Evolutionary conservation across 2,797 vertebrate species (phyloP).

Genomic region (Lerista edwardsae): DNA sequence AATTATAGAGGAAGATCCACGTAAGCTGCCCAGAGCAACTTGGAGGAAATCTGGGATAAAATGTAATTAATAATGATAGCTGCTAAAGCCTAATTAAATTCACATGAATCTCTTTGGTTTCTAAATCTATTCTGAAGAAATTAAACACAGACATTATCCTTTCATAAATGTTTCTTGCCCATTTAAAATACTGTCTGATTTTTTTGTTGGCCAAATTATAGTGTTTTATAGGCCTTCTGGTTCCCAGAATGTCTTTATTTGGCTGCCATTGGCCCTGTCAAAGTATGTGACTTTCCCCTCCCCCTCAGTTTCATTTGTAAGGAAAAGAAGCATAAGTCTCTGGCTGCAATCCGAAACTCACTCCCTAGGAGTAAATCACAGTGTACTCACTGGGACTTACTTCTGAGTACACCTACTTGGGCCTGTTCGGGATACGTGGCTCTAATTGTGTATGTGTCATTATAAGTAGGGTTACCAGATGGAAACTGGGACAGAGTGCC

Average conservation of each 20-base stretch:
- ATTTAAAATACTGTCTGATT: slow-evolving; percentile 26
- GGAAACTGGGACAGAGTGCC: too few species aligned
- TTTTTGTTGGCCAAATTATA: neutral
- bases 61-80: slow-evolving; percentile 12
- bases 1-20: too few species aligned
- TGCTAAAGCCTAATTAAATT: slow-evolving; percentile 47
- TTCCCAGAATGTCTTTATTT: neutral
- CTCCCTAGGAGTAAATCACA: too few species aligned
- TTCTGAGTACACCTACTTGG: too few species aligned
- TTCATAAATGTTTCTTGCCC: neutral
- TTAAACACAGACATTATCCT: slow-evolving; percentile 31
- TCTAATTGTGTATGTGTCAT: too few species aligned
- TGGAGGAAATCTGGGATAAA: too few species aligned
- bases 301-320: neutral
- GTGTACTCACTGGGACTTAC: too few species aligned
- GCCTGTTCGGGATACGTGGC: too few species aligned
- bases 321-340: neutral
- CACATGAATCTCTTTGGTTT: slow-evolving; percentile 43
- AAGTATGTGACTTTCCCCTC: neutral
- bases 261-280: neutral
- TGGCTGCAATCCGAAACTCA: too few species aligned
- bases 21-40: too few species aligned
- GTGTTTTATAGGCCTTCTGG: slow-evolving; percentile 15
- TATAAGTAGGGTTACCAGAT: too few species aligned
- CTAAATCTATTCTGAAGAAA: slow-evolving; percentile 17